These are phyloP conservation scores for Capreolus pygargus DNA, from an alignment of 2,113 vertebrate genomes.

Conservation along the genomic window DNA sequence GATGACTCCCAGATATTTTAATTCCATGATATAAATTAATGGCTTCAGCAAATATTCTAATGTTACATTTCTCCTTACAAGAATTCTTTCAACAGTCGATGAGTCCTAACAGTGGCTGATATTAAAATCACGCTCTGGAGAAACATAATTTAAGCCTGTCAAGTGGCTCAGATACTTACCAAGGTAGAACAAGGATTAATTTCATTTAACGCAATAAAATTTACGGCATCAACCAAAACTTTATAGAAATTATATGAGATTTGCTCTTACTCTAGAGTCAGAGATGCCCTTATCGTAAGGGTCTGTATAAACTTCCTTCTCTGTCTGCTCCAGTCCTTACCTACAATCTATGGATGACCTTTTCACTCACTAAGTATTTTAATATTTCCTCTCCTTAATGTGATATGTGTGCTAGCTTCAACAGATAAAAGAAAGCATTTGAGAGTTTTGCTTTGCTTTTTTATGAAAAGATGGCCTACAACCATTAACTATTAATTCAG, in stretches of 20 bases:
- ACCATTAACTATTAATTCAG: neutral
- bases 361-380: neutral
- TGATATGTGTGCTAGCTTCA: neutral
- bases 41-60: constrained; percentile 69
- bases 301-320: neutral
- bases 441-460: neutral
- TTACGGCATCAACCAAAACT: constrained; percentile 49
- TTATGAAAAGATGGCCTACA: neutral
- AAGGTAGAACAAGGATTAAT: constrained; percentile 35
- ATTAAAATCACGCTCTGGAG: constrained; percentile 74
- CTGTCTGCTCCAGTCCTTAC: neutral
- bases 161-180: constrained; percentile 50
- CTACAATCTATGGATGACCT: neutral
- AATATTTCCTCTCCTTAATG: neutral
- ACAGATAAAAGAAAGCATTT: neutral
- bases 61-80: constrained; percentile 72
- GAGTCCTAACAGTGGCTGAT: constrained; percentile 54
- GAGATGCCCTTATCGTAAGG: neutral
- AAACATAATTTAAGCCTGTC: constrained; percentile 75
- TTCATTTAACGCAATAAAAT: constrained; percentile 60
- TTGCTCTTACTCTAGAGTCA: neutral
- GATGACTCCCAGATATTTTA: constrained; percentile 74
- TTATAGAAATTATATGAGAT: constrained; percentile 27
- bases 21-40: constrained; percentile 76
- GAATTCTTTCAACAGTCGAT: constrained; percentile 71